phyloP scores from a whole-genome alignment of 2,888 invertebrate genomes.

The Coecobrya sp. region DNA sequence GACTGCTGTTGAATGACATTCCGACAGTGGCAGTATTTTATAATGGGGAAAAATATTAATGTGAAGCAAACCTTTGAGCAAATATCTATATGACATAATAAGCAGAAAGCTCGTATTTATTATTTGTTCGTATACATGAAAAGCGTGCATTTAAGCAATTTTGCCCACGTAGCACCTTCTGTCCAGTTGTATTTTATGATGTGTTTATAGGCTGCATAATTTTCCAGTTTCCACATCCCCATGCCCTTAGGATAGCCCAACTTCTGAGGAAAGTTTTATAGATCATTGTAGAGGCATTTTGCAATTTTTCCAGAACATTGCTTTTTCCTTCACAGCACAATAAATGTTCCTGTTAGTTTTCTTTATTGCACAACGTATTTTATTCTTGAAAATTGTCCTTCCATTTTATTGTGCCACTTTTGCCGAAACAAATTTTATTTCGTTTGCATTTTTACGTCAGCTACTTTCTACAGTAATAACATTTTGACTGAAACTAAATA shows the following conservation, averaged over 20 bases:
- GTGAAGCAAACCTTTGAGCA: too few species aligned
- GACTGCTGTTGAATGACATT: too few species aligned
- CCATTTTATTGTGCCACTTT: neutral
- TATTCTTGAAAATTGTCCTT: neutral
- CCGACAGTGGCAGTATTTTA: too few species aligned
- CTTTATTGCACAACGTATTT: slow-evolving; percentile 1
- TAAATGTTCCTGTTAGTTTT: neutral
- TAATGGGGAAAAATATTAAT: too few species aligned
- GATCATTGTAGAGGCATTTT: neutral
- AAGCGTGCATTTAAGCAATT: too few species aligned
- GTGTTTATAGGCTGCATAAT: neutral
- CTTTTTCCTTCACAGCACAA: neutral
- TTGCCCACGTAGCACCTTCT: too few species aligned
- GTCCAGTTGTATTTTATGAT: neutral
- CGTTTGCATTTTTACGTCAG: neutral
- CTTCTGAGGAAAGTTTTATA: neutral
- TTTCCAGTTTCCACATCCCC: neutral
- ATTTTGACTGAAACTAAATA: slow-evolving; percentile 2
- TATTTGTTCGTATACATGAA: too few species aligned
- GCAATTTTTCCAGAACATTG: neutral
- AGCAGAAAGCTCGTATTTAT: too few species aligned
- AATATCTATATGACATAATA: too few species aligned
- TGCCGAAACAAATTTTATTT: neutral
- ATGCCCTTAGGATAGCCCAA: neutral
- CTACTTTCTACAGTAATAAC: neutral